phyloP scores from a whole-genome alignment of 2,888 invertebrate species.

The Ptychoptera contaminata region DNA sequence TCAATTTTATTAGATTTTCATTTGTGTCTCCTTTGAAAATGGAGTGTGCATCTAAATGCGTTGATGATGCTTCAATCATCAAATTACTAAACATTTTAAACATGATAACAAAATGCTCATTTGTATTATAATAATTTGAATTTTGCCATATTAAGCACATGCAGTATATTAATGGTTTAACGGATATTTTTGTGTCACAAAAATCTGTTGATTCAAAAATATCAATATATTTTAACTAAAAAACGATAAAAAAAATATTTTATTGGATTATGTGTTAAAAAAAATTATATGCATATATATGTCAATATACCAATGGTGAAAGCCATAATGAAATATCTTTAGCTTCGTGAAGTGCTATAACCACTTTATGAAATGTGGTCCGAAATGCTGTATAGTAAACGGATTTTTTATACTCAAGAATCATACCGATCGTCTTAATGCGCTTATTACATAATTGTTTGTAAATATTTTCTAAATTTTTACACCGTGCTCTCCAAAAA shows the following conservation, averaged over 20 bases:
- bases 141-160: conserved; percentile 80
- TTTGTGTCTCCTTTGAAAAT: conserved; percentile 78
- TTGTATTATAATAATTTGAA: conserved; percentile 58
- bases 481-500: conserved; percentile 65
- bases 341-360: conserved; percentile 63
- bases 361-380: conserved; percentile 58
- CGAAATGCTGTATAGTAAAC: conserved; percentile 66
- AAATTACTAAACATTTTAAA: conserved; percentile 70
- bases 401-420: conserved; percentile 62
- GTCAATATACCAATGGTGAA: conserved; percentile 44
- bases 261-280: background rate
- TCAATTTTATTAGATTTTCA: conserved; percentile 50
- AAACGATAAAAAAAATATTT: background rate
- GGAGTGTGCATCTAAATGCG: conserved; percentile 58
- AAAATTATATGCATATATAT: too few species aligned
- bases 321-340: conserved; percentile 71
- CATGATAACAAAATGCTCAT: conserved; percentile 49
- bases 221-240: conserved; percentile 38
- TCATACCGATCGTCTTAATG: conserved; percentile 66
- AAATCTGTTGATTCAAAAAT: conserved; percentile 58
- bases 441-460: conserved; percentile 65
- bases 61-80: conserved; percentile 59
- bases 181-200: conserved; percentile 38
- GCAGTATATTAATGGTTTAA: conserved; percentile 62
- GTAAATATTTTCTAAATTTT: conserved; percentile 75